phyloP scores from a whole-genome alignment of 1,140 invertebrate genomes.

The Akabosia matsudoensis region DNA sequence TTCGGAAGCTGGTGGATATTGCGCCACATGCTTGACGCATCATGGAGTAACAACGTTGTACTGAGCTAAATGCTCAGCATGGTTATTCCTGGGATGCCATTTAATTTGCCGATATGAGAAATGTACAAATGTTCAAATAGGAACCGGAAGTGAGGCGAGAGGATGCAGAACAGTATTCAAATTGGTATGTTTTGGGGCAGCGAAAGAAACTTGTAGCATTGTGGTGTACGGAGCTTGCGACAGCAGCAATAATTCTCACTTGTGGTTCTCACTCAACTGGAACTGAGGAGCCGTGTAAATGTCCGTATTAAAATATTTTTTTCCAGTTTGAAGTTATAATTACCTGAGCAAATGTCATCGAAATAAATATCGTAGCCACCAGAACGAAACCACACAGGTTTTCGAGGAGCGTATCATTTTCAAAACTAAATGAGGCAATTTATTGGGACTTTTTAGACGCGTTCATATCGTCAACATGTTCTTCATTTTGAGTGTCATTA shows the following conservation, averaged over 20 bases:
- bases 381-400: constrained; percentile 19
- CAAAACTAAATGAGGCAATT: constrained; percentile 18
- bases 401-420: background rate
- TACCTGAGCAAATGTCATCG: constrained; percentile 38
- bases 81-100: background rate
- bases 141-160: constrained; percentile 1
- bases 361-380: constrained; percentile 21
- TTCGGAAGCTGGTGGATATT: background rate
- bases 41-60: background rate
- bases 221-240: background rate
- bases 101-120: background rate
- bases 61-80: constrained; percentile 1
- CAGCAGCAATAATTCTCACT: background rate
- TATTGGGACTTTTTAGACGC: background rate
- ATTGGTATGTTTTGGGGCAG: background rate
- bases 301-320: background rate
- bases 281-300: background rate
- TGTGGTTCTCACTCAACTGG: background rate
- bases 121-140: background rate
- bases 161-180: background rate
- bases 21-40: background rate
- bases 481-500: background rate
- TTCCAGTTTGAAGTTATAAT: constrained; percentile 11
- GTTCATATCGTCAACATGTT: background rate
- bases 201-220: constrained; percentile 7